Evolutionary conservation across 2,888 invertebrate genomes (phyloP).

Genomic region (Drosophila kuntzei): DNA sequence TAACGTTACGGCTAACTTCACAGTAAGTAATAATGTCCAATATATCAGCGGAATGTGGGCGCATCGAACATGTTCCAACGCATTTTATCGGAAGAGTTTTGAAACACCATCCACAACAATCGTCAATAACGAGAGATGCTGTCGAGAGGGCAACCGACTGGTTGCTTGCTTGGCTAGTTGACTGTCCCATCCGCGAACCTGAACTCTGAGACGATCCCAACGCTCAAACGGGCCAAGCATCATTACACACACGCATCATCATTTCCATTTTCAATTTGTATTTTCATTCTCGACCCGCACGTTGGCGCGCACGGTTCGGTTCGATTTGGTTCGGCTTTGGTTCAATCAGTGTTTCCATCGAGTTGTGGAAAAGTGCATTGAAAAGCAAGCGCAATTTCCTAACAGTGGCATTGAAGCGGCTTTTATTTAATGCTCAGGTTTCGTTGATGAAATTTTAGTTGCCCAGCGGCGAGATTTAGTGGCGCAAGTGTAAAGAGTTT

Average conservation of each 20-base stretch:
- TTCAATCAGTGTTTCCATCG: slow-evolving; percentile 28
- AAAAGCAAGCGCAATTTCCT: slow-evolving; percentile 65
- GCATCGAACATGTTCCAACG: slow-evolving; percentile 71
- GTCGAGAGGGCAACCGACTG: slow-evolving; percentile 20
- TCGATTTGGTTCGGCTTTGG: slow-evolving; percentile 29
- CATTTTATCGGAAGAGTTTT: slow-evolving; percentile 52
- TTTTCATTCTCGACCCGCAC: slow-evolving; percentile 75
- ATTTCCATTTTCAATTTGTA: slow-evolving; percentile 48
- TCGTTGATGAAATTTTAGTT: slow-evolving; percentile 48
- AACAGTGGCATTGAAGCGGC: slow-evolving; percentile 69
- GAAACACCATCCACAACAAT: slow-evolving; percentile 40
- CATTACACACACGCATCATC: slow-evolving; percentile 52
- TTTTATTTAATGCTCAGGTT: slow-evolving; percentile 53
- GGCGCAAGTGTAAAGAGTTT: slow-evolving; percentile 60
- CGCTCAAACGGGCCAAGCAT: slow-evolving; percentile 10
- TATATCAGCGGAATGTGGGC: slow-evolving; percentile 60
- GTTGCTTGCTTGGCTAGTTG: slow-evolving; percentile 7
- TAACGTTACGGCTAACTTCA: not conserved
- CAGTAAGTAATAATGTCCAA: slow-evolving; percentile 13
- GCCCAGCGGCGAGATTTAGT: slow-evolving; percentile 56
- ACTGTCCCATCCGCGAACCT: slow-evolving; percentile 24
- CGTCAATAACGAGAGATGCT: slow-evolving; percentile 23
- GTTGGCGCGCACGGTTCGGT: slow-evolving; percentile 68
- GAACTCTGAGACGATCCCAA: slow-evolving; percentile 22
- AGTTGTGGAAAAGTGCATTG: slow-evolving; percentile 55